These are phyloP conservation scores for Pomatorhinus ruficollis DNA, from an alignment of 2,113 vertebrate species.

Conservation along the genomic window DNA sequence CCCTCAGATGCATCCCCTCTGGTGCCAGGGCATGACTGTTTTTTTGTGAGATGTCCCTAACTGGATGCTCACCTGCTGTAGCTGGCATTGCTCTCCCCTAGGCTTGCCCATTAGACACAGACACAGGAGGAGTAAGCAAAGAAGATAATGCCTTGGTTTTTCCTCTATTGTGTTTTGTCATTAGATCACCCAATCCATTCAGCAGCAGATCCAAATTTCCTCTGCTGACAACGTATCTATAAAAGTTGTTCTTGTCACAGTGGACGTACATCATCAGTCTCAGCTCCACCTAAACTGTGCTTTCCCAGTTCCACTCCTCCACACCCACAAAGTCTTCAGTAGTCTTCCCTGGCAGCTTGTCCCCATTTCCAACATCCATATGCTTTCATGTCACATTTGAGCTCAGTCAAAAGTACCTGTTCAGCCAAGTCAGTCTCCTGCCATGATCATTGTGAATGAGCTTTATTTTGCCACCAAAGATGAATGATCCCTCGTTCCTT, in stretches of 20 bases:
- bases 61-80: background rate
- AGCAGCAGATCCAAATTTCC: background rate
- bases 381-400: background rate
- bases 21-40: background rate
- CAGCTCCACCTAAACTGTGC: background rate
- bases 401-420: background rate
- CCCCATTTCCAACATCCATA: background rate
- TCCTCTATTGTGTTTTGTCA: rapidly evolving
- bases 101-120: background rate
- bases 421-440: background rate
- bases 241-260: background rate
- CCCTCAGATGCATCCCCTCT: background rate
- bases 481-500: background rate
- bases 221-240: background rate
- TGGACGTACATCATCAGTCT: background rate
- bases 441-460: background rate
- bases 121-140: background rate
- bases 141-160: background rate
- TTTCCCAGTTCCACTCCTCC: background rate
- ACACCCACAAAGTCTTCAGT: background rate
- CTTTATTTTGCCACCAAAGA: background rate
- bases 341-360: background rate
- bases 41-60: background rate
- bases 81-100: background rate
- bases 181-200: background rate